Percentiles rank a stretch among this genome's conserved stretches.
Conservation (phyloP, 2,888 invertebrate genomes). For the Erebia palarica region DNA sequence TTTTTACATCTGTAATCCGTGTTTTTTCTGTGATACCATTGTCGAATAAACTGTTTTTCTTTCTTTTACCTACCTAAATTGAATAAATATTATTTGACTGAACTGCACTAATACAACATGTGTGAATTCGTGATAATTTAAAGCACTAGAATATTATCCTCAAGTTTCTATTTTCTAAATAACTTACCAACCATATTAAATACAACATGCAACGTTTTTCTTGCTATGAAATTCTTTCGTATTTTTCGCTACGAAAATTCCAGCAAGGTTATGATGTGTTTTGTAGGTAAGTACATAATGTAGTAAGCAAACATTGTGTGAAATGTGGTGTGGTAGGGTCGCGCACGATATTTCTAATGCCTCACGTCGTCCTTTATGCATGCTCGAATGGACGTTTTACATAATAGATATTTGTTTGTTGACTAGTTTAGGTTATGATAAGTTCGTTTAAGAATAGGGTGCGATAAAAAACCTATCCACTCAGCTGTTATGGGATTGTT, state of each 20-base stretch:
- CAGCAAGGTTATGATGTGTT: conserved; percentile 1
- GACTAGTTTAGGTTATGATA: not conserved
- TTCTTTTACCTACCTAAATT: no score
- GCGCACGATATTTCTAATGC: conserved; percentile 22
- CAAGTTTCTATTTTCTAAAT: not conserved
- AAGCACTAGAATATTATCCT: not conserved
- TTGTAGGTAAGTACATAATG: conserved; percentile 5
- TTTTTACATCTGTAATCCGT: no score
- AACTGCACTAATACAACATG: no score
- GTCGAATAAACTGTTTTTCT: no score
- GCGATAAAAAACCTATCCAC: not conserved
- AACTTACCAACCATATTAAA: no score
- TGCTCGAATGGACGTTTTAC: conserved; percentile 11
- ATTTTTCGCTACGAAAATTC: not conserved
- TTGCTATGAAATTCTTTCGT: not conserved
- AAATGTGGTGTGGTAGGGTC: conserved; percentile 26
- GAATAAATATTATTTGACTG: no score
- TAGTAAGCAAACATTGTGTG: conserved; percentile 22
- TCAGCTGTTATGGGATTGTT: not conserved
- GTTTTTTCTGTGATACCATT: no score
- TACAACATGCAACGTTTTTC: not conserved
- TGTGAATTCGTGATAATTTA: not conserved
- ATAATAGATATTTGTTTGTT: conserved; percentile 16
- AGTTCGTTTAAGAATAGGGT: not conserved
- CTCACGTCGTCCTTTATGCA: conserved; percentile 20